Evolutionary conservation across 2,797 vertebrate genomes (phyloP).

Genomic region (Falco concolor): DNA sequence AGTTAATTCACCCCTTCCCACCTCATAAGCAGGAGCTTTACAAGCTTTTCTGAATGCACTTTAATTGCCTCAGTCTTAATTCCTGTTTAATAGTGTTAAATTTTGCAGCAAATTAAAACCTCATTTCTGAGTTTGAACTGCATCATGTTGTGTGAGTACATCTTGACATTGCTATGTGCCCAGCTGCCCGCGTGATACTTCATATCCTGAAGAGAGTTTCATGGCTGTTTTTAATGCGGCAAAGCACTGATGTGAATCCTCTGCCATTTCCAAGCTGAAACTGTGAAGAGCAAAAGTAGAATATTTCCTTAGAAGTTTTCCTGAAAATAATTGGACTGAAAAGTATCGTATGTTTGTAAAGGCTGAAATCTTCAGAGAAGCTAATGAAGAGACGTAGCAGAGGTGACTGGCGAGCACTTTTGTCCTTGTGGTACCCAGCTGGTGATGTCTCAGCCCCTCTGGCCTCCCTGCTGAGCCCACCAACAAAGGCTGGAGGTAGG

Average conservation of each 20-base stretch:
- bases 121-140: conserved; percentile 10
- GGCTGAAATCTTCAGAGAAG: not conserved
- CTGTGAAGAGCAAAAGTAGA: not conserved
- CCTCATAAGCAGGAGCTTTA: not conserved
- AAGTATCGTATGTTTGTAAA: not conserved
- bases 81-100: conserved; percentile 26
- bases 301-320: not conserved
- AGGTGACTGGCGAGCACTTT: not conserved
- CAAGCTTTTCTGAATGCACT: not conserved
- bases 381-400: not conserved
- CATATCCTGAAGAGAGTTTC: not conserved
- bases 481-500: not conserved
- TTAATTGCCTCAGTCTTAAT: conserved; percentile 31
- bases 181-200: not conserved
- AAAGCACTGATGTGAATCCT: not conserved
- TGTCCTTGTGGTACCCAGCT: not conserved
- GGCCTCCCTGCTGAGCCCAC: not conserved
- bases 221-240: not conserved
- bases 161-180: not conserved
- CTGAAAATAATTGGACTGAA: not conserved
- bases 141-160: not conserved
- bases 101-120: conserved; percentile 43
- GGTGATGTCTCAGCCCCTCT: not conserved
- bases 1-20: not conserved
- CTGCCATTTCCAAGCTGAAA: not conserved